Evolutionary conservation across 1,140 invertebrate genomes (phyloP).

Genomic region (Drosophila pandora): DNA sequence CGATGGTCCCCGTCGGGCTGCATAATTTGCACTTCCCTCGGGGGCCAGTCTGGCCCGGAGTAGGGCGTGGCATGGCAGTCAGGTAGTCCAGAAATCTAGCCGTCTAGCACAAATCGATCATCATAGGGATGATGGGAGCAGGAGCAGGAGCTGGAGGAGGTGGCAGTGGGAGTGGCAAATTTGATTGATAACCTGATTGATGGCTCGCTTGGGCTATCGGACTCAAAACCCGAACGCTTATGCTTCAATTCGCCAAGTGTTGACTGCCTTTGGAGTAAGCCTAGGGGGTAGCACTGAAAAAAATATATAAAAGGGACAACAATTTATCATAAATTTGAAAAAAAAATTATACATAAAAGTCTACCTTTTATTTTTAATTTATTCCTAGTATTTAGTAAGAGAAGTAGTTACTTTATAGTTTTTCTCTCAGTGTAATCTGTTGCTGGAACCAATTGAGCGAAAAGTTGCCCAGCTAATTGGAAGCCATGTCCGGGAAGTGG

Average conservation of each 20-base stretch:
- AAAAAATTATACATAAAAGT: not conserved
- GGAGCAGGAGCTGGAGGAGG: constrained; percentile 7
- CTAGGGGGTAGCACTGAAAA: constrained; percentile 1
- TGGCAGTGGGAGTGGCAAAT: constrained; percentile 7
- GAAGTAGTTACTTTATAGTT: not conserved
- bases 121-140: not conserved
- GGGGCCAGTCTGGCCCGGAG: not conserved
- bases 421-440: constrained; percentile 15
- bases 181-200: constrained; percentile 76
- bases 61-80: constrained; percentile 5
- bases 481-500: constrained; percentile 11
- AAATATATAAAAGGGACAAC: not conserved
- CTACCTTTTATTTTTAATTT: not conserved
- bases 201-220: constrained; percentile 32
- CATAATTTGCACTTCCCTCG: constrained; percentile 59
- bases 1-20: constrained; percentile 55
- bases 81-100: constrained; percentile 37
- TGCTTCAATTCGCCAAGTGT: constrained; percentile 28
- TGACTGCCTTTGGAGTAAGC: constrained; percentile 30
- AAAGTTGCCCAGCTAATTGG: constrained; percentile 36
- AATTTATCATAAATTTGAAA: not conserved
- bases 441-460: constrained; percentile 24
- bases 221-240: constrained; percentile 21
- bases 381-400: too few species aligned
- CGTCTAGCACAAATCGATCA: constrained; percentile 55